Base-by-base conservation (phyloP, 92 coral and sea anemone species). In the Siderastrea radians region DNA sequence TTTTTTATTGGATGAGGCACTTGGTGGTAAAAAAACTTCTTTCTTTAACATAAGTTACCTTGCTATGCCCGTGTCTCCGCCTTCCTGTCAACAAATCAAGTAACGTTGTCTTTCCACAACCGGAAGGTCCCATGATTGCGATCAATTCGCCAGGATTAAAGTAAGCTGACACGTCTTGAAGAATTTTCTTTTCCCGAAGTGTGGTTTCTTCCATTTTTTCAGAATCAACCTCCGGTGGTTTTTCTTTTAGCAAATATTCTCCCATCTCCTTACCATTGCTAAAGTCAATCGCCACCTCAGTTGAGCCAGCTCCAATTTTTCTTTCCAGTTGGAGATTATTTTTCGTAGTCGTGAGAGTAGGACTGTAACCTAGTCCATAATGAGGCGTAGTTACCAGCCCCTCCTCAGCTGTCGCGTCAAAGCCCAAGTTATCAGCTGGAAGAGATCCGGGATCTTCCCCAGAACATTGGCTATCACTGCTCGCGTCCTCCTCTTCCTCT, bases 91-190 rank as follows among this genome's bases (percentile, higher is more conserved):
- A n/a, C 19, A 89, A 76, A 44, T 89, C 92, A 44, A 89, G 80
- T 12, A 89, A 17, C 10, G 92, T 89, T 7, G 92, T 89, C 55
- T 89, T 89, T 16, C 92, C 92, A 46, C 80, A 84, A 1, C 92
- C 92, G 14, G 92, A 89, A 16, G 92, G 92, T 12, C 92, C 92
- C 92, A 89, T 83, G 55, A 89, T 89, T 16, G 92, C 92, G 14
- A 89, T 85, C 49, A 89, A 50, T 46, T 89, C 90, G 0, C 92
- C 89, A 77, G 92, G 89, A 47, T 89, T 89, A 57, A 89, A 89
- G 62, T 89, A 89, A 1, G 82, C 81, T 16, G 92, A 89, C 48
- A 89, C 81, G 50, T 76, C n/a, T 10, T 84, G 62, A 7, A 89
- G 90, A 72, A 89, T 84, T 49, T 77, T 84, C 60, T 89, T 89